phyloP scores from a whole-genome alignment of 2,113 vertebrate genomes.

The Solea senegalensis region DNA sequence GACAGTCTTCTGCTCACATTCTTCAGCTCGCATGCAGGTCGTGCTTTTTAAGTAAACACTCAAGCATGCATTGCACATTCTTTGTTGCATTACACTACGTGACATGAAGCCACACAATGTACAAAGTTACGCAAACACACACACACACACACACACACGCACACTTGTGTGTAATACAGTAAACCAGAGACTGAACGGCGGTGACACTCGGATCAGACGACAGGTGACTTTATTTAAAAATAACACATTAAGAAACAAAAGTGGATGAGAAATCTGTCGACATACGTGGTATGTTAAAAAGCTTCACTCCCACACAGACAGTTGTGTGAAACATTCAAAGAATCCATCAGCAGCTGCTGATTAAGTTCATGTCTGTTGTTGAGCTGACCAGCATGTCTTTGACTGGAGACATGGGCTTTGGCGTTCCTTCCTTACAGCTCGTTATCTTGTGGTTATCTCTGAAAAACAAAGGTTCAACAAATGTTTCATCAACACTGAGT shows the following conservation, averaged over 20 bases:
- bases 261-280: constrained; percentile 19
- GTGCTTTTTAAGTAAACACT: constrained; percentile 35
- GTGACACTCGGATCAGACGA: neutral
- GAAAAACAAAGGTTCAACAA: constrained; percentile 44
- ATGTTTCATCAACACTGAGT: neutral
- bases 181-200: neutral
- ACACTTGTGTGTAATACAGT: neutral
- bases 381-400: constrained; percentile 81
- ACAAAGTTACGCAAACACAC: neutral
- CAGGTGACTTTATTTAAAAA: constrained; percentile 55
- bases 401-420: constrained; percentile 85
- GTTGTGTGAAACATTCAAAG: neutral
- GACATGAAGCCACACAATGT: constrained; percentile 3
- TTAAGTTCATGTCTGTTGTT: constrained; percentile 75
- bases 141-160: no score
- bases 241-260: constrained; percentile 25
- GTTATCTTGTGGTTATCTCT: constrained; percentile 84
- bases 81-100: neutral
- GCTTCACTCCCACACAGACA: neutral
- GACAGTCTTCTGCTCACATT: constrained; percentile 18
- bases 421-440: constrained; percentile 78
- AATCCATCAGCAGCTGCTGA: constrained; percentile 43
- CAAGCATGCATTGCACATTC: constrained; percentile 30
- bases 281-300: constrained; percentile 75
- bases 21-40: constrained; percentile 9